Evolutionary conservation across 2,113 vertebrate species (phyloP).

Genomic region (Colaptes auratus): DNA sequence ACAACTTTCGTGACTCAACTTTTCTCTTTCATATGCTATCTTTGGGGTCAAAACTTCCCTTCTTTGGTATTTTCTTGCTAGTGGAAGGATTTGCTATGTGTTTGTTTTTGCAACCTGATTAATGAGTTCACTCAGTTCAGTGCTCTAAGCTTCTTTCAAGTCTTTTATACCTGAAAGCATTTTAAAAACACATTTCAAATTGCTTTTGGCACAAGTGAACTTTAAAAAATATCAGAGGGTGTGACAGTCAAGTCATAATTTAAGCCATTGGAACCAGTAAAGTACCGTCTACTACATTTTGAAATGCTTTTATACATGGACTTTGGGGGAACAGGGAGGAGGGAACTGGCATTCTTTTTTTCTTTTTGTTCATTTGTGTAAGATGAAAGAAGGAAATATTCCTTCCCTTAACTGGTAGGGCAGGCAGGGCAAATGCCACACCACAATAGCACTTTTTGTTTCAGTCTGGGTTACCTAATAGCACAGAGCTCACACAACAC

Average conservation of each 20-base stretch:
- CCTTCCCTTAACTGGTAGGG: slow-evolving; percentile 4
- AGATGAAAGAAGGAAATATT: slow-evolving; percentile 41
- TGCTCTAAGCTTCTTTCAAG: slow-evolving; percentile 12
- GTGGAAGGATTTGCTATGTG: background rate
- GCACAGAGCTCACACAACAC: slow-evolving; percentile 8
- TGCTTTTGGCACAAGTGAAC: slow-evolving; percentile 8
- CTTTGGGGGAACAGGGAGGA: background rate
- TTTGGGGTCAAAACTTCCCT: background rate
- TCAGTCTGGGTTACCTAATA: slow-evolving; percentile 44
- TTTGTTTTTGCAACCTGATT: slow-evolving; percentile 62
- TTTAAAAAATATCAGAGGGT: slow-evolving; percentile 15
- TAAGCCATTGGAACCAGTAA: background rate
- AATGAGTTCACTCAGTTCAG: slow-evolving; percentile 49
- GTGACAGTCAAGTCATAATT: background rate
- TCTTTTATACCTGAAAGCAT: slow-evolving; percentile 54
- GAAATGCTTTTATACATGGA: background rate
- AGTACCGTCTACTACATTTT: background rate
- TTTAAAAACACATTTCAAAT: slow-evolving; percentile 43
- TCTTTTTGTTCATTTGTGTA: slow-evolving; percentile 41
- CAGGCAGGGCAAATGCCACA: slow-evolving; percentile 41
- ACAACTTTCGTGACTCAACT: background rate
- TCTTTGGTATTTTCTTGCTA: background rate
- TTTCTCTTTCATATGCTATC: background rate
- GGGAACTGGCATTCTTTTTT: background rate
- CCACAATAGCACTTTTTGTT: slow-evolving; percentile 63